phyloP scores from a whole-genome alignment of 1,140 invertebrate species.

The Calliopsis andreniformis region DNA sequence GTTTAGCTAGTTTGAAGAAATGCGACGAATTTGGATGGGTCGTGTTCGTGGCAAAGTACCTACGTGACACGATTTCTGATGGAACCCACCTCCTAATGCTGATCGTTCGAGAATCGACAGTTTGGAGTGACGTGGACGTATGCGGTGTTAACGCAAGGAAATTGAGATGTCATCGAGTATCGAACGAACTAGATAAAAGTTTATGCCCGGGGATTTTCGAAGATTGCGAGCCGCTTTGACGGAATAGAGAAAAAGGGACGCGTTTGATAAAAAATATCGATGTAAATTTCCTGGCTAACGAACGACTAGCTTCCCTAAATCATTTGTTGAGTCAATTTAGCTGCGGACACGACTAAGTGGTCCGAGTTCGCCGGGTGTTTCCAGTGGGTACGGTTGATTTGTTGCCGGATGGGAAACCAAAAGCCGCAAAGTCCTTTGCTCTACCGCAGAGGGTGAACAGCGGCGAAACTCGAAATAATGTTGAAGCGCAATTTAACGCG shows the following conservation, averaged over 20 bases:
- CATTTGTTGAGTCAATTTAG: conserved; percentile 6
- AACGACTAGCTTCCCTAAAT: background rate
- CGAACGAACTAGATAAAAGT: background rate
- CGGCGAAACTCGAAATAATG: conserved; percentile 35
- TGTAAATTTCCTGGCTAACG: background rate
- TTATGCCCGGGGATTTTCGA: background rate
- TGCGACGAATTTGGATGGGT: background rate
- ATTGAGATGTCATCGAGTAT: background rate
- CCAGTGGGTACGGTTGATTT: conserved; percentile 8
- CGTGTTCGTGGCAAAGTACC: background rate
- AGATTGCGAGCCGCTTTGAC: background rate
- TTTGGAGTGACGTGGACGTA: background rate
- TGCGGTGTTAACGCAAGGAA: conserved; percentile 8
- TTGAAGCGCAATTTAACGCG: conserved; percentile 30
- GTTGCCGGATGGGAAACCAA: background rate
- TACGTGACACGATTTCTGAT: conserved; percentile 7
- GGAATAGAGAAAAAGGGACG: background rate
- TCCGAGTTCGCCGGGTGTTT: background rate
- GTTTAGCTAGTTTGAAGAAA: background rate
- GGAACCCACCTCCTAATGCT: background rate
- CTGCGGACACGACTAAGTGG: background rate
- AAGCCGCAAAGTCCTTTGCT: background rate
- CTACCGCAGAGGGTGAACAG: background rate
- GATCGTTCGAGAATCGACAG: background rate
- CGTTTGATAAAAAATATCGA: background rate